These are phyloP conservation scores for Belonocnema kinseyi DNA, from an alignment of 1,140 invertebrate species.

Conservation along the genomic window DNA sequence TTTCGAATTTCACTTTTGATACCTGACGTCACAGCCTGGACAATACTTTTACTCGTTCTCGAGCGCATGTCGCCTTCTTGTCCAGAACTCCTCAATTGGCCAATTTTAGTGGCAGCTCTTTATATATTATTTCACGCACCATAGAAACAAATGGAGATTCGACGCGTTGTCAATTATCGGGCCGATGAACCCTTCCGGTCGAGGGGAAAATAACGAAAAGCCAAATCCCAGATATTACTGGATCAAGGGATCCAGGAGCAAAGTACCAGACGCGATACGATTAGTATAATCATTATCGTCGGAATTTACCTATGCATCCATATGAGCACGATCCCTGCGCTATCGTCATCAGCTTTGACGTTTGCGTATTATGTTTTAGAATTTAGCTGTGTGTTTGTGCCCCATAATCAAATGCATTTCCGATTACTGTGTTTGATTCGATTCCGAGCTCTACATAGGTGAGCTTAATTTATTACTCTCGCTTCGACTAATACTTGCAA, in stretches of 20 bases:
- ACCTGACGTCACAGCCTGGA: no score
- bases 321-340: conserved; percentile 33
- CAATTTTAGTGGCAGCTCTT: no score
- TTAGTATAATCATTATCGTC: conserved; percentile 47
- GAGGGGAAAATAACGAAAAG: conserved; percentile 27
- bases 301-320: conserved; percentile 41
- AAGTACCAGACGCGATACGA: conserved; percentile 42
- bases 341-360: conserved; percentile 30
- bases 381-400: conserved; percentile 50
- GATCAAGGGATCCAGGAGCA: background rate
- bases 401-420: conserved; percentile 58
- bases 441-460: conserved; percentile 54
- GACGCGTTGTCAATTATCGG: background rate
- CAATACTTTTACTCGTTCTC: no score
- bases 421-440: conserved; percentile 66
- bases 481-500: conserved; percentile 40
- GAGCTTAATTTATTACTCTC: conserved; percentile 63
- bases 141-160: background rate
- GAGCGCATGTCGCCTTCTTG: no score
- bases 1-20: no score
- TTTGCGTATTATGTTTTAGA: conserved; percentile 38
- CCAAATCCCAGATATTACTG: background rate
- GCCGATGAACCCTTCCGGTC: background rate
- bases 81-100: no score
- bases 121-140: background rate